These are phyloP conservation scores for Rhabdomys pumilio DNA, from an alignment of 2,797 vertebrate genomes.

Conservation along the genomic window DNA sequence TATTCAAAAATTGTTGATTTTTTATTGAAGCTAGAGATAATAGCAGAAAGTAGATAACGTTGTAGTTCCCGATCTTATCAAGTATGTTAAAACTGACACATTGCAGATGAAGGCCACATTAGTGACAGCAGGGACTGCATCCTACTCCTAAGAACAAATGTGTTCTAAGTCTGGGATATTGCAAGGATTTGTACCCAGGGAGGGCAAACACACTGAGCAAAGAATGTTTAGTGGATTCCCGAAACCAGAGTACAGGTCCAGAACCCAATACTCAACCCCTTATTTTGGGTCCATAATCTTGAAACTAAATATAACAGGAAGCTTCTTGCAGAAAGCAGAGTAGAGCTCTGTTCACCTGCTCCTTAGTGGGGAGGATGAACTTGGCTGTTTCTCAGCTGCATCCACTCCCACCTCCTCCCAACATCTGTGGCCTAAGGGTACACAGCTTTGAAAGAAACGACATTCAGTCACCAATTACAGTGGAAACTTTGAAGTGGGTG, in stretches of 20 bases:
- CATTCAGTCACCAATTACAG: constrained; percentile 67
- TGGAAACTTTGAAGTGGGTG: constrained; percentile 47
- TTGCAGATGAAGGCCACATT: not conserved
- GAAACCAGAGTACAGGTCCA: not conserved
- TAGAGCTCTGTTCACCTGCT: not conserved
- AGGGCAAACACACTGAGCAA: not conserved
- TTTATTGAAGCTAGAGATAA: not conserved
- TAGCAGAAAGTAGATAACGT: not conserved
- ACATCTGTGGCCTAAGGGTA: constrained; percentile 65
- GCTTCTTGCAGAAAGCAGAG: not conserved
- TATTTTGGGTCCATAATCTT: constrained; percentile 26
- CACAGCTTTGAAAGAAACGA: constrained; percentile 51
- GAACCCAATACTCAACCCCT: not conserved
- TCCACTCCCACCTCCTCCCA: constrained; percentile 58
- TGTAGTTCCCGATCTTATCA: not conserved
- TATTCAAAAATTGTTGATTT: not conserved
- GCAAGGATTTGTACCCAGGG: not conserved
- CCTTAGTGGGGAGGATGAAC: not conserved
- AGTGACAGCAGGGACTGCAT: not conserved
- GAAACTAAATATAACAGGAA: constrained; percentile 37
- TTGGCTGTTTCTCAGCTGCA: constrained; percentile 67
- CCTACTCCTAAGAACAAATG: not conserved
- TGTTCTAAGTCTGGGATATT: not conserved
- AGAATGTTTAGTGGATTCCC: not conserved
- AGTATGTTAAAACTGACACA: not conserved